phyloP scores from a whole-genome alignment of 2,888 invertebrate genomes.

The Chrysolina oricalcia region DNA sequence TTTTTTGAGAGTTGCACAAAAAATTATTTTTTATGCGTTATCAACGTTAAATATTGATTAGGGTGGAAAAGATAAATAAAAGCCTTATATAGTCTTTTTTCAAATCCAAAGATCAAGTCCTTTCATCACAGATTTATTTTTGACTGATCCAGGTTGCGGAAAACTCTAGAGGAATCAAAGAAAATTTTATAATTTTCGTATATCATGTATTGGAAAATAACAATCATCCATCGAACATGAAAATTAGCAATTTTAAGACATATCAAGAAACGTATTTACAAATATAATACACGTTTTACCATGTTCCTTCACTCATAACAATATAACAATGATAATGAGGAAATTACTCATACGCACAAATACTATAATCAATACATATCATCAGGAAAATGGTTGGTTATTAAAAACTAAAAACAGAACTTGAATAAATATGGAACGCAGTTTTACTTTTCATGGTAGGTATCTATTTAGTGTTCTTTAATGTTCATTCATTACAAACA shows the following conservation, averaged over 20 bases:
- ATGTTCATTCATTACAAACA: too few relatives aligned
- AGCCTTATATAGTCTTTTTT: too few relatives aligned
- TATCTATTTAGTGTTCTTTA: too few relatives aligned
- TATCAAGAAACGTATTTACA: constrained; percentile 3
- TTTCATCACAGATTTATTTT: too few relatives aligned
- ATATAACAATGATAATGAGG: background rate
- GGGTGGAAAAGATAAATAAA: too few relatives aligned
- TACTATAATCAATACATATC: background rate
- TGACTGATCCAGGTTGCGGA: too few relatives aligned
- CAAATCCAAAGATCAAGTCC: too few relatives aligned
- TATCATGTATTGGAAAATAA: constrained; percentile 15
- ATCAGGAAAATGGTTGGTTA: background rate
- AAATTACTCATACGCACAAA: background rate
- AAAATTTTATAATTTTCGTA: background rate
- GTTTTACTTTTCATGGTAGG: too few relatives aligned
- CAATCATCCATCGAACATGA: background rate
- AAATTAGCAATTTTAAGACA: constrained; percentile 5
- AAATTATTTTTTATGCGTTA: too few relatives aligned
- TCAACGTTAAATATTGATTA: too few relatives aligned
- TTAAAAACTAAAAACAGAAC: background rate
- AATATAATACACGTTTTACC: constrained; percentile 14
- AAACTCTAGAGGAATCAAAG: background rate
- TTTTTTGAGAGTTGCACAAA: too few relatives aligned
- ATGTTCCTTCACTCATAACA: constrained; percentile 4
- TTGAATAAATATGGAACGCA: background rate